These are phyloP conservation scores for Andrena trimmerana DNA, from an alignment of 2,888 invertebrate genomes.

Conservation along the genomic window DNA sequence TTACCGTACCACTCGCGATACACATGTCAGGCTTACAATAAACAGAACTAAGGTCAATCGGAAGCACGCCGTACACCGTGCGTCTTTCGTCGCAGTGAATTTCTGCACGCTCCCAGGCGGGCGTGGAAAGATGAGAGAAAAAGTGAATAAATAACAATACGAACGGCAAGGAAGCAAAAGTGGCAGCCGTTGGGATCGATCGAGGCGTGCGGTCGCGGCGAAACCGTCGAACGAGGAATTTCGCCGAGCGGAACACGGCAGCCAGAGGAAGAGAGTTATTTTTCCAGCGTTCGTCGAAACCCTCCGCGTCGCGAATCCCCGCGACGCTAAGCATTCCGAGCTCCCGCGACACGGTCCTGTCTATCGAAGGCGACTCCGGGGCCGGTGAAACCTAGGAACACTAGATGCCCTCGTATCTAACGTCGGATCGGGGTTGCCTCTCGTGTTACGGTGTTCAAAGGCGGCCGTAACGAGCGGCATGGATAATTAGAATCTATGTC, in stretches of 20 bases:
- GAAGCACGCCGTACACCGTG: too few species aligned
- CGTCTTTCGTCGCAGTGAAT: too few species aligned
- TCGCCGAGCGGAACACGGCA: not conserved
- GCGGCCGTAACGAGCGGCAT: constrained; percentile 37
- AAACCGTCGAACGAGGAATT: constrained; percentile 26
- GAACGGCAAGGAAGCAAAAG: constrained; percentile 3
- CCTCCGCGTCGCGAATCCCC: not conserved
- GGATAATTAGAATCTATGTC: constrained; percentile 43
- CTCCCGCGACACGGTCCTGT: not conserved
- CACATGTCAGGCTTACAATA: too few species aligned
- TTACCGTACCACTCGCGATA: too few species aligned
- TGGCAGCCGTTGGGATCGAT: constrained; percentile 31
- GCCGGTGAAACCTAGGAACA: not conserved
- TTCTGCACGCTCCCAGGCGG: too few species aligned
- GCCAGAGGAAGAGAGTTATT: constrained; percentile 1
- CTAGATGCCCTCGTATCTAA: not conserved
- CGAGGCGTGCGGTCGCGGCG: constrained; percentile 28
- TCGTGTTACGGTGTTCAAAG: constrained; percentile 1
- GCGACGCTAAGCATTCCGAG: constrained; percentile 18
- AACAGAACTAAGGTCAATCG: too few species aligned
- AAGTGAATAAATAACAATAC: constrained; percentile 36
- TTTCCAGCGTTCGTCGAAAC: constrained; percentile 30
- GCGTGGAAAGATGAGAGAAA: not conserved
- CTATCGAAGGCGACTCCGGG: not conserved
- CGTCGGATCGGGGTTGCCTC: not conserved